phyloP scores from a whole-genome alignment of 2,113 vertebrate species.

The Corythaixoides concolor region DNA sequence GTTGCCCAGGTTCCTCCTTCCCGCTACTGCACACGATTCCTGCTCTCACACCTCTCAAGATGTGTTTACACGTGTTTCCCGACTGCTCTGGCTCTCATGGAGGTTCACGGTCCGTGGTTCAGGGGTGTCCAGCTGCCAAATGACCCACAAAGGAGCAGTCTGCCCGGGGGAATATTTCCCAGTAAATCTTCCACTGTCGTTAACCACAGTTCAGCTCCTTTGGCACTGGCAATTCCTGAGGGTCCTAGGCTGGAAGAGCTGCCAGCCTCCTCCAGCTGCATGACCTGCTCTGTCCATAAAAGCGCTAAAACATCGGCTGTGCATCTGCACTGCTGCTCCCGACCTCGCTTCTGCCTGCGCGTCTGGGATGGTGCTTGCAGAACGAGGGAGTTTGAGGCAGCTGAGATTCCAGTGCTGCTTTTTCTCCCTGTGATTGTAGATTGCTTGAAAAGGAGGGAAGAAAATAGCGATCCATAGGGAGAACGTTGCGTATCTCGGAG shows the following conservation, averaged over 20 bases:
- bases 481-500: not conserved
- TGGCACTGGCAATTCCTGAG: not conserved
- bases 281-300: too few relatives aligned
- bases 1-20: not conserved
- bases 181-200: not conserved
- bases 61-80: accelerated
- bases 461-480: not conserved
- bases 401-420: not conserved
- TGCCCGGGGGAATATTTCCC: not conserved
- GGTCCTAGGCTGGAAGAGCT: not conserved
- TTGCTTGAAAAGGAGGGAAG: not conserved
- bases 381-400: not conserved
- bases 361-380: not conserved
- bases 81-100: not conserved
- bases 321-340: not conserved
- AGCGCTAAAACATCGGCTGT: accelerated
- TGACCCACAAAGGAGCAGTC: not conserved
- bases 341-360: accelerated
- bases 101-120: not conserved
- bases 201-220: not conserved
- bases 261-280: not conserved
- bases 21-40: not conserved
- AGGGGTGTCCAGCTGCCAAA: not conserved
- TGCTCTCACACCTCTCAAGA: not conserved
- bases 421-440: accelerated